A percentile compares a stretch with the other conserved stretches of the same genome.
phyloP scores from a whole-genome alignment of 2,888 invertebrate species.

The Tanaodytes sp. region DNA sequence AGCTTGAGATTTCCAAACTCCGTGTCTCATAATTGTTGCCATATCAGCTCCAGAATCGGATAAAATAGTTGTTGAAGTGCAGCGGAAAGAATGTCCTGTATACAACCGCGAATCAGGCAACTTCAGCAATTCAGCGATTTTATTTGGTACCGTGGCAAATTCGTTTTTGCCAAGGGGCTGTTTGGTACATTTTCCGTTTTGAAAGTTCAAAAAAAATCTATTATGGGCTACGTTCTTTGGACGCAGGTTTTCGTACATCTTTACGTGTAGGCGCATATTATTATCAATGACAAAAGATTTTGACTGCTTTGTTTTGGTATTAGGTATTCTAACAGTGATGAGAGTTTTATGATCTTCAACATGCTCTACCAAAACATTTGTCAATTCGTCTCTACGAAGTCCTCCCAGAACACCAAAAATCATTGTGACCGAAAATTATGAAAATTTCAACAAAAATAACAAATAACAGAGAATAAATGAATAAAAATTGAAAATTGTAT shows the following conservation, averaged over 20 bases:
- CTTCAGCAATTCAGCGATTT: not conserved
- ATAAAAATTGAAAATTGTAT: too few relatives aligned
- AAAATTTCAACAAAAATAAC: too few relatives aligned
- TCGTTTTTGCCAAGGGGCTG: not conserved
- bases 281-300: not conserved
- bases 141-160: not conserved
- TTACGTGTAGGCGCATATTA: not conserved
- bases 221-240: not conserved
- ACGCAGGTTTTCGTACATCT: not conserved
- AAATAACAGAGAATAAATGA: too few relatives aligned
- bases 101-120: not conserved
- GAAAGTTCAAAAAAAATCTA: not conserved
- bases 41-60: slow-evolving; percentile 7
- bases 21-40: slow-evolving; percentile 20
- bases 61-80: not conserved
- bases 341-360: not conserved
- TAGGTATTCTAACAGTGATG: not conserved
- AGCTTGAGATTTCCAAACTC: slow-evolving; percentile 13
- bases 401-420: not conserved
- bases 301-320: not conserved
- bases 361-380: not conserved
- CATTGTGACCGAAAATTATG: not conserved
- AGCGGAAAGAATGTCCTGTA: not conserved
- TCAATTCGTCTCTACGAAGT: not conserved
- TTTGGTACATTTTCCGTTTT: not conserved